Evolutionary conservation across 2,113 vertebrate species (phyloP).

Genomic region (Coracopsis vasa): DNA sequence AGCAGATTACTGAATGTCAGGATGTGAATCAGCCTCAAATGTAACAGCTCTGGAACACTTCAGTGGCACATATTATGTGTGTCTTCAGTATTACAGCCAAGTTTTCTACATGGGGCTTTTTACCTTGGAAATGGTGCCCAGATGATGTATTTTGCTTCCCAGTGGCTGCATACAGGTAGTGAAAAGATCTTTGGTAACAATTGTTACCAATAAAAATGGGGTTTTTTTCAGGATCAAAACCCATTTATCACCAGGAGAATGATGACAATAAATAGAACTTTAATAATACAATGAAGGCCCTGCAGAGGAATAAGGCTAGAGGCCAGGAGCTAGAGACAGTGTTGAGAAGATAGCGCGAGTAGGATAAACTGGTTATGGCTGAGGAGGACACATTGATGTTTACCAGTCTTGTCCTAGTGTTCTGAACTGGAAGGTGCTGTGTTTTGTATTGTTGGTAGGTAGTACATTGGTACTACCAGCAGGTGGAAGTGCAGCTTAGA

Average conservation of each 20-base stretch:
- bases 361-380: neutral
- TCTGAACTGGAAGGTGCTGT: neutral
- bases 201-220: neutral
- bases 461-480: neutral
- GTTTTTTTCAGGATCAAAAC: neutral
- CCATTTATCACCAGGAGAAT: neutral
- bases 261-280: neutral
- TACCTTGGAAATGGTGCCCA: neutral
- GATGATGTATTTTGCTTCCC: neutral
- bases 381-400: neutral
- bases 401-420: neutral
- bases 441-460: neutral
- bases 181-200: neutral
- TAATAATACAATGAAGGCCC: neutral
- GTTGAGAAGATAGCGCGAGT: neutral
- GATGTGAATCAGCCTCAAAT: neutral
- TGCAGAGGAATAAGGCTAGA: neutral
- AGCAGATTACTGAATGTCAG: neutral
- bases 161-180: neutral
- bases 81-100: neutral
- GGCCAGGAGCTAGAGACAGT: neutral
- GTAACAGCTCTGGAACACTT: neutral
- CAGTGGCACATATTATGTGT: rapidly evolving
- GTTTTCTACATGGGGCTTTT: neutral
- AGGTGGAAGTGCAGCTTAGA: slow-evolving; percentile 25